Evolutionary conservation across 2,888 invertebrate species (phyloP).

Genomic region (Cephus rjabovi): DNA sequence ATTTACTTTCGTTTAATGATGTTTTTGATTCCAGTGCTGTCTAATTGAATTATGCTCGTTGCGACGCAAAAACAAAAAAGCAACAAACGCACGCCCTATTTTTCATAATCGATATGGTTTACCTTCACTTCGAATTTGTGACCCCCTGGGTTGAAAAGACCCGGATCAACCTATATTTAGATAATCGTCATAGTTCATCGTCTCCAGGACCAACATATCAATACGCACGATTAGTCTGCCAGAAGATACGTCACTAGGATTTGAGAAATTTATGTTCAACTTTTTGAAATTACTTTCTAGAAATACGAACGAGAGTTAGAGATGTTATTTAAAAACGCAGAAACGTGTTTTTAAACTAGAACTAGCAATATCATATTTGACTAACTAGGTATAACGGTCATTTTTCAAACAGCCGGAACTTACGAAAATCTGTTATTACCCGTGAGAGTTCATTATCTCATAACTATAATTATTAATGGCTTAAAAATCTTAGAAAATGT

Average conservation of each 20-base stretch:
- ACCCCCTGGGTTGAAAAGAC: neutral
- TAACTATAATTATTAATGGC: too few relatives aligned
- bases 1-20: neutral
- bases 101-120: neutral
- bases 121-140: neutral
- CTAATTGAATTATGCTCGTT: neutral
- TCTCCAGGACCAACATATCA: neutral
- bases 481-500: too few relatives aligned
- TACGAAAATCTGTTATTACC: too few relatives aligned
- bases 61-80: neutral
- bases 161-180: neutral
- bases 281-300: neutral
- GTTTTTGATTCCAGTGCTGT: neutral
- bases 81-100: neutral
- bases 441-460: too few relatives aligned
- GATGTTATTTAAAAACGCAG: neutral
- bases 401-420: too few relatives aligned
- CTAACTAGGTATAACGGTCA: too few relatives aligned
- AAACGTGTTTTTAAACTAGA: too few relatives aligned
- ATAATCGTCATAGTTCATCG: neutral
- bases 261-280: neutral
- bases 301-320: neutral
- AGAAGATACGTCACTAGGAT: neutral
- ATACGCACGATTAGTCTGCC: conserved; percentile 3
- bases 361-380: neutral